phyloP scores from a whole-genome alignment of 2,888 invertebrate species.

The Cordylochernes scorpioides region DNA sequence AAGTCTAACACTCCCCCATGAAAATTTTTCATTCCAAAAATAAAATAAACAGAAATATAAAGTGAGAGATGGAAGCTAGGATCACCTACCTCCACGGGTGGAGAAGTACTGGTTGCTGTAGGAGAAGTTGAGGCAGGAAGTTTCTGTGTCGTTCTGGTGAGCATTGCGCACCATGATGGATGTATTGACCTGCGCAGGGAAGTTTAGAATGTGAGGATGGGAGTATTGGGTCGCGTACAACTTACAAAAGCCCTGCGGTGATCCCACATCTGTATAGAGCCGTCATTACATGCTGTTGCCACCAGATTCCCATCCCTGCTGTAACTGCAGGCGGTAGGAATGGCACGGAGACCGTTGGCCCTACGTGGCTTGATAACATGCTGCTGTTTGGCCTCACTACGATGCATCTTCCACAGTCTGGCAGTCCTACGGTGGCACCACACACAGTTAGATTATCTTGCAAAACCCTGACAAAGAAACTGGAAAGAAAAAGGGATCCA shows the following conservation, averaged over 20 bases:
- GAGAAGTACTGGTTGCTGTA: slow-evolving; percentile 51
- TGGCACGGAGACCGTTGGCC: slow-evolving; percentile 54
- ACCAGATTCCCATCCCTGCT: slow-evolving; percentile 61
- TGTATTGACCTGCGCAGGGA: slow-evolving; percentile 43
- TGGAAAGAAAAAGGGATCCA: not conserved
- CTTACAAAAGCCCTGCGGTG: slow-evolving; percentile 52
- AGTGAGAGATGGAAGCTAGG: too few species aligned
- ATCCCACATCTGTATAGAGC: slow-evolving; percentile 92
- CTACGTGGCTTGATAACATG: slow-evolving; percentile 52
- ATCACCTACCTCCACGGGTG: slow-evolving; percentile 39
- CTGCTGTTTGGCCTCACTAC: slow-evolving; percentile 50
- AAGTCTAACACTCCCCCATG: too few species aligned
- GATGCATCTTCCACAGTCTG: slow-evolving; percentile 61
- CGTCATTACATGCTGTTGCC: slow-evolving; percentile 63
- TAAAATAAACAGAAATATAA: too few species aligned
- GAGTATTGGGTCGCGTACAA: too few species aligned
- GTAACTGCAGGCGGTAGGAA: slow-evolving; percentile 55
- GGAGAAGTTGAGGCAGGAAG: slow-evolving; percentile 58
- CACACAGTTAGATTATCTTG: not conserved
- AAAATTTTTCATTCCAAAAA: too few species aligned
- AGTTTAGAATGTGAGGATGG: too few species aligned
- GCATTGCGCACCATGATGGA: slow-evolving; percentile 45
- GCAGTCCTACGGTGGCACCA: slow-evolving; percentile 33
- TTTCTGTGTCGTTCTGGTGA: slow-evolving; percentile 49
- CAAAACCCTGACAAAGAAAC: not conserved